phyloP scores from a whole-genome alignment of 2,113 vertebrate genomes.

The Parotia lawesii region DNA sequence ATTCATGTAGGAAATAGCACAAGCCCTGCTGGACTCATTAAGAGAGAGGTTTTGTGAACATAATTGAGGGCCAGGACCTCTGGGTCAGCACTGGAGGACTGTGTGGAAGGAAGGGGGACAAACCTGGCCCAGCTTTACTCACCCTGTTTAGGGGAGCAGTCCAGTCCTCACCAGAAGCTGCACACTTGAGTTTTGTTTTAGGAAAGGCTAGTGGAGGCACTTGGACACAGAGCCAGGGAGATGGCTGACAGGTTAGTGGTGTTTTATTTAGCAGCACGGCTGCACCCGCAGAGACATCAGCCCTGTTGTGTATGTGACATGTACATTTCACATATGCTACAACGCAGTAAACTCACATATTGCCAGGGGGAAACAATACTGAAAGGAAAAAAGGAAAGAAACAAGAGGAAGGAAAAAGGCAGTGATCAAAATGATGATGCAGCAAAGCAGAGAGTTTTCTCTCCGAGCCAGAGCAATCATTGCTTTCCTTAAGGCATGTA shows the following conservation, averaged over 20 bases:
- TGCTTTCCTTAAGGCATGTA: not conserved
- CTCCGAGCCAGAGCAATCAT: not conserved
- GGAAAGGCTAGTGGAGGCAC: not conserved
- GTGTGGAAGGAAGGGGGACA: not conserved
- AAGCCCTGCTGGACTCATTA: not conserved
- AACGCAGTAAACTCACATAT: not conserved
- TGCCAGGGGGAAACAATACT: not conserved
- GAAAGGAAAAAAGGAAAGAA: not conserved
- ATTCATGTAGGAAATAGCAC: not conserved
- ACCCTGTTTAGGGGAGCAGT: not conserved
- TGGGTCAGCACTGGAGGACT: not conserved
- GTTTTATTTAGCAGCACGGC: not conserved
- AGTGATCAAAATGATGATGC: not conserved
- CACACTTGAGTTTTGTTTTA: not conserved
- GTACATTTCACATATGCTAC: not conserved
- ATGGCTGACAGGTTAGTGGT: not conserved
- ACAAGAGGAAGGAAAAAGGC: not conserved
- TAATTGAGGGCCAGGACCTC: not conserved
- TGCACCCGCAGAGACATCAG: not conserved
- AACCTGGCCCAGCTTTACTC: not conserved
- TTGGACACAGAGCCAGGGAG: not conserved
- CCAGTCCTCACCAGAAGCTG: not conserved
- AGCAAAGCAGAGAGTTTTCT: not conserved
- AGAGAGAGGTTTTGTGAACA: rapidly evolving
- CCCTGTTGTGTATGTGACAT: not conserved